Base-by-base conservation (phyloP, 2,113 vertebrate genomes). In the Chrysemys picta region DNA sequence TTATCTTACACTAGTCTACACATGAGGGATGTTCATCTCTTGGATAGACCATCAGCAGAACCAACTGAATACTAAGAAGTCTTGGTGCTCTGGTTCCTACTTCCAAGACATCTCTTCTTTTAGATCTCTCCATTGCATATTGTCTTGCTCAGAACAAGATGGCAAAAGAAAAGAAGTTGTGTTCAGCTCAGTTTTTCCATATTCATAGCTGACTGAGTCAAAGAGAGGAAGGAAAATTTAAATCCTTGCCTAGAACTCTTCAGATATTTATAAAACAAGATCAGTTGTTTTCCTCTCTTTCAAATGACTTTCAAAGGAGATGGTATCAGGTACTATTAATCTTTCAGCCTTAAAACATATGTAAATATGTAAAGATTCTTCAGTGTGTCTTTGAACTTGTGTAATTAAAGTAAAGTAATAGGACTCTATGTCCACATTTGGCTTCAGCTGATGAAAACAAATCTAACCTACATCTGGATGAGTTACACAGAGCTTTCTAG, bases 361-460 rank as follows among this genome's bases (percentile, higher is more conserved):
- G 4, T 79, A 93, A 16, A 62, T 89, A 89, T 22, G 78, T 86
- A 50, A 86, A 76, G 14, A 54, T n/a, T 80, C 0, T 93, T 90
- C 22, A 42, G 0, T 53, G 82, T 22, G 54, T 11, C 8, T 25
- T 81, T 25, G 45, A 59, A 90, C 78, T 83, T 7, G 27, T 86
- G 2, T 13, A 38, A n/a, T 6, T 85, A 91, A 91, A 50, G 29
- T 57, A 85, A 93, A 11, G 65, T 69, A n/a, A 89, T 49, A 87
- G 54, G 94, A 53, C 3, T 76, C 5, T 82, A 25, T 86, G 72
- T 85, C 72, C 5, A 2, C 78, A 85, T 50, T 72, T 94, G 83
- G 69, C 76, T 91, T 86, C 80, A 87, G 76, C 42, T 95, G 89
- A 87, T 84, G 57, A 90, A 96, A 94, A 76, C 80, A 92, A 45